Percentiles rank a stretch among this genome's conserved stretches.
phyloP scores from a whole-genome alignment of 2,113 vertebrate species.

The Spea bombifrons region DNA sequence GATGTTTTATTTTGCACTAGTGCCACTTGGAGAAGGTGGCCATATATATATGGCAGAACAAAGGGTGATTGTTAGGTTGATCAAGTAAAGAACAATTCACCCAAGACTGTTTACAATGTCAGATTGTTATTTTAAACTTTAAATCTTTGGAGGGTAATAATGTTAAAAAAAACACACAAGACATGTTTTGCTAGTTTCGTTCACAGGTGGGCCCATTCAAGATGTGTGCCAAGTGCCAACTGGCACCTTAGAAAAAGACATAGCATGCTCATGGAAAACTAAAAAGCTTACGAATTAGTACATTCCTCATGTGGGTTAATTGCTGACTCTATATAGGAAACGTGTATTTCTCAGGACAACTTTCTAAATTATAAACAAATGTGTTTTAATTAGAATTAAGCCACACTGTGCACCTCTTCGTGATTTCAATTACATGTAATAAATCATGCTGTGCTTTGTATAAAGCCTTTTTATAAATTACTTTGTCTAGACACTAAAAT shows the following conservation, averaged over 20 bases:
- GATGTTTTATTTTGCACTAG: too few relatives aligned
- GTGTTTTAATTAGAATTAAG: constrained; percentile 6
- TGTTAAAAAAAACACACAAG: constrained; percentile 56
- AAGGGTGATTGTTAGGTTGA: too few relatives aligned
- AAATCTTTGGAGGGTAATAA: too few relatives aligned
- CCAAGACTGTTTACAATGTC: too few relatives aligned
- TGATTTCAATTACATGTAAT: constrained; percentile 1
- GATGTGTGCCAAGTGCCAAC: constrained; percentile 65
- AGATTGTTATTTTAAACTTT: too few relatives aligned
- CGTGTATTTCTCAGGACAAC: not conserved
- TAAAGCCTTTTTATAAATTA: not conserved
- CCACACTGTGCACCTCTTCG: constrained; percentile 8
- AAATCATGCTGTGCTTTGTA: not conserved
- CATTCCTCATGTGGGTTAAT: constrained; percentile 3
- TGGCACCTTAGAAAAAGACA: constrained; percentile 59
- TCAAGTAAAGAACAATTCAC: too few relatives aligned
- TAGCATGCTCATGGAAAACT: constrained; percentile 56
- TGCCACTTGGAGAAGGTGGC: too few relatives aligned
- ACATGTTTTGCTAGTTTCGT: constrained; percentile 67
- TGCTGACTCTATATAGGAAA: not conserved
- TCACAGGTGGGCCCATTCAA: constrained; percentile 61
- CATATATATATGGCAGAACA: too few relatives aligned
- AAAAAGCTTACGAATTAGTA: constrained; percentile 30
- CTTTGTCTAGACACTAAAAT: constrained; percentile 10
- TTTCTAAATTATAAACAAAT: constrained; percentile 4